Base-by-base conservation (phyloP, 2,113 vertebrate genomes). In the Myrmecobius fasciatus region DNA sequence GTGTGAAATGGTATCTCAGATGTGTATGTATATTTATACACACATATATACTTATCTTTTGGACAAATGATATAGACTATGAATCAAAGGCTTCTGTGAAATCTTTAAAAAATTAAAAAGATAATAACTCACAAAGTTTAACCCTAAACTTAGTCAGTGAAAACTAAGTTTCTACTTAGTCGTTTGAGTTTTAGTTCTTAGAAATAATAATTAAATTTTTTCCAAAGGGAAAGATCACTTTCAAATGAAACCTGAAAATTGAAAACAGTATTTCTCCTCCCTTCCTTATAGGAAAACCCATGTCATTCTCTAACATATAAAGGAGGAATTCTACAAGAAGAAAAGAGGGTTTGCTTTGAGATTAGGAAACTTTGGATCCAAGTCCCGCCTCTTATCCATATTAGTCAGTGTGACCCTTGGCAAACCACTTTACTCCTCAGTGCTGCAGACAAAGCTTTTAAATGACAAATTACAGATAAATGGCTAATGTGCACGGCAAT, bases 171-270 rank as follows among this genome's bases (percentile, higher is more conserved):
- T 83, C n/a, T 24, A 24, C 7, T 1, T 83, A n/a, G 67, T 20
- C 24, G 67, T 43, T 43, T 43, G n/a, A 83, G 67, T 83, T 26
- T 2, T 83, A 83, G 20, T 43, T 24, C n/a, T 43, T 43, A 24
- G 43, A 83, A 43, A 83, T 51, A 28, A 51, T 93, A 95, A n/a
- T 5, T 7, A 24, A 94, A 91, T 89, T 56, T 88, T 47, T 83
- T 67, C 26, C 94, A 91, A 90, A 14, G 43, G 20, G 52, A 52
- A 89, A 90, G 20, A 60, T 93, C 89, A 7, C 22, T 95, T 93
- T 93, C 89, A 96, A 94, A 94, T 89, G 43, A 93, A 96, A 28
- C 2, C 3, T 91, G 52, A 90, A 93, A 67, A 83, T 46, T n/a
- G 7, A 43, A 43, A 91, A 89, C 89, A 93, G 46, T 24, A 52